Conservation (phyloP, 2,797 vertebrate species). For the Anisognathus igniventris region DNA sequence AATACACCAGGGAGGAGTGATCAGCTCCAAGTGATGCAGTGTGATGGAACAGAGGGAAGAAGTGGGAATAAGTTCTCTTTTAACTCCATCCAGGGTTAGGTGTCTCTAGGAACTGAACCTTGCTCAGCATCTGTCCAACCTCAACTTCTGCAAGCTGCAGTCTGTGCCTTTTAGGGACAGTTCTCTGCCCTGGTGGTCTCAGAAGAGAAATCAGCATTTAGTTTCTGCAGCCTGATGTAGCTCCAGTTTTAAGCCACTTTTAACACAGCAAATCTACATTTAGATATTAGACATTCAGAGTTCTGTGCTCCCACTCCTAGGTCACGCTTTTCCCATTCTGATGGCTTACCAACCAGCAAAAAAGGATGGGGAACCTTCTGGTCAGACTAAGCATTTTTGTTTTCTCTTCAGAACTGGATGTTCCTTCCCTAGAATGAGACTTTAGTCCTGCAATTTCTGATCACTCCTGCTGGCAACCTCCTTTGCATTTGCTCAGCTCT, state of each 20-base stretch:
- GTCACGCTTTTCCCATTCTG: not conserved
- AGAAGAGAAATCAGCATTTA: not conserved
- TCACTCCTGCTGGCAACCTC: not conserved
- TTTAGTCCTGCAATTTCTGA: not conserved
- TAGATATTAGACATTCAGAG: not conserved
- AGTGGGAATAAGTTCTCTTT: not conserved
- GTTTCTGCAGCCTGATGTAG: not conserved
- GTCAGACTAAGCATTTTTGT: not conserved
- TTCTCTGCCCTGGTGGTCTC: not conserved
- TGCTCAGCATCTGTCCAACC: not conserved
- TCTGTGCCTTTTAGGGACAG: not conserved
- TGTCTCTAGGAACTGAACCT: not conserved
- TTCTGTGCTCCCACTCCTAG: not conserved
- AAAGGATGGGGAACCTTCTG: not conserved
- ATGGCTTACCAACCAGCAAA: not conserved
- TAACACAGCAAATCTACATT: not conserved
- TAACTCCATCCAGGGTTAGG: not conserved
- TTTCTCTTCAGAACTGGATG: conserved; percentile 20
- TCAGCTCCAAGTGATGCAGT: not conserved
- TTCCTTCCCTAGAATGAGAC: not conserved
- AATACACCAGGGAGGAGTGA: not conserved
- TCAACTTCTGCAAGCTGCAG: not conserved
- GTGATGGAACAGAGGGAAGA: not conserved
- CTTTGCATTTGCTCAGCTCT: not conserved
- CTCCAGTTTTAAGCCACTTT: not conserved